Percentiles rank a stretch among this genome's conserved stretches.
Evolutionary conservation across 2,888 invertebrate species (phyloP).

Genomic region (Rhopalosiphum nymphaeae): DNA sequence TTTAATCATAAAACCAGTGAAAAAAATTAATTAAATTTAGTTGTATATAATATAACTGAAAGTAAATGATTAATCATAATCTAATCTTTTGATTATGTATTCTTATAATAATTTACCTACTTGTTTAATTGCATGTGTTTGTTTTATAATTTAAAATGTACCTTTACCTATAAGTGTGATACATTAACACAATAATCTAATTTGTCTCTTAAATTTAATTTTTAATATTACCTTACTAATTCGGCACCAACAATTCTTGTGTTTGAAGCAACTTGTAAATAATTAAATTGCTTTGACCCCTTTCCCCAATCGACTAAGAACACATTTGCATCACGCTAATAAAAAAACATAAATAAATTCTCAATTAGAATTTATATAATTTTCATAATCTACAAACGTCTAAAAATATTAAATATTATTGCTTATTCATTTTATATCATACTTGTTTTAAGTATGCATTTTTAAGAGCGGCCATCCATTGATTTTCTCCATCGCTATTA

Average conservation of each 20-base stretch:
- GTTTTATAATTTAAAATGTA: neutral
- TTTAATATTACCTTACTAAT: slow-evolving; percentile 68
- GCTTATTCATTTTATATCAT: slow-evolving; percentile 66
- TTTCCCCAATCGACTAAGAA: slow-evolving; percentile 78
- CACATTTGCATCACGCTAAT: slow-evolving; percentile 76
- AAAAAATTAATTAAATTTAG: neutral
- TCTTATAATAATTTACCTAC: neutral
- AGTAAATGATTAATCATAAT: neutral
- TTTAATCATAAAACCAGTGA: neutral
- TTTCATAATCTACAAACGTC: neutral
- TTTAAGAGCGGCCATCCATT: slow-evolving; percentile 76
- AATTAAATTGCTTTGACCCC: slow-evolving; percentile 76
- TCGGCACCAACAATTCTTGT: slow-evolving; percentile 69
- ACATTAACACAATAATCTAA: neutral
- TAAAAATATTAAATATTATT: neutral
- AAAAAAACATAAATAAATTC: slow-evolving; percentile 33
- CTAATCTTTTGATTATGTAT: neutral
- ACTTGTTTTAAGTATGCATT: slow-evolving; percentile 75
- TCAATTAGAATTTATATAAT: neutral
- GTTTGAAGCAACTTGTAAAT: slow-evolving; percentile 70
- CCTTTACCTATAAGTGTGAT: neutral
- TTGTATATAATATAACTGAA: neutral
- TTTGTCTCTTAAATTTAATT: neutral
- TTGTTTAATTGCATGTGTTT: neutral
- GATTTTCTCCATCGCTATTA: slow-evolving; percentile 74